A percentile compares a stretch with the other conserved stretches of the same genome.
phyloP scores from a whole-genome alignment of 2,797 vertebrate species.

The Poeciliopsis infans region DNA sequence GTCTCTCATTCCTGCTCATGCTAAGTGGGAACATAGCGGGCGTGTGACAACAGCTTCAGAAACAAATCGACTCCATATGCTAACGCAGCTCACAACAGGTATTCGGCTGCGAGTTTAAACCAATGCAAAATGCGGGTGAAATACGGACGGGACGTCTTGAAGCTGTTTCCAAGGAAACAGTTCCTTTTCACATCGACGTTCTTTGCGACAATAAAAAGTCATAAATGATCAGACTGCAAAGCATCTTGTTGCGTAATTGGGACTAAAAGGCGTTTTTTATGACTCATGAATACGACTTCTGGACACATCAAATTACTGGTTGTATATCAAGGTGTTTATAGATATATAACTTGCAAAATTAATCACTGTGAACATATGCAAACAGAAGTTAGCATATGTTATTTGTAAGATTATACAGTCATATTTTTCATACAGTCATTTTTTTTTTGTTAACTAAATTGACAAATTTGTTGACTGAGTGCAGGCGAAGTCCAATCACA shows the following conservation, averaged over 20 bases:
- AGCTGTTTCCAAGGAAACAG: background rate
- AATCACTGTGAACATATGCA: background rate
- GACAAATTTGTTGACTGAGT: background rate
- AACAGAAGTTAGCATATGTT: no score
- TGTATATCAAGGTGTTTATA: background rate
- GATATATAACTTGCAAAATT: background rate
- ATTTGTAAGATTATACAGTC: background rate
- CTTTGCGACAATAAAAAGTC: background rate
- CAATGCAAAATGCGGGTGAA: background rate
- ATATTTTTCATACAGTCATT: no score
- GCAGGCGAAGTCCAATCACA: background rate
- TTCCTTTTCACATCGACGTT: background rate
- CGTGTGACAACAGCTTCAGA: background rate
- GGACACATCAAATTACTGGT: background rate
- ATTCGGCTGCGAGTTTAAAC: background rate
- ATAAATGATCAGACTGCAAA: background rate
- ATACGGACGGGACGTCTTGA: background rate
- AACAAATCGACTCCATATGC: background rate
- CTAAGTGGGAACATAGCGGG: background rate
- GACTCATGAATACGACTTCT: background rate
- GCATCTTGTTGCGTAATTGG: background rate
- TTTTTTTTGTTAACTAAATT: background rate
- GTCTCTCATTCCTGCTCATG: background rate
- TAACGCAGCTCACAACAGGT: background rate
- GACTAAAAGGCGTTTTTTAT: background rate